phyloP scores from a whole-genome alignment of 1,140 invertebrate species.

The Dendrolimus kikuchii region DNA sequence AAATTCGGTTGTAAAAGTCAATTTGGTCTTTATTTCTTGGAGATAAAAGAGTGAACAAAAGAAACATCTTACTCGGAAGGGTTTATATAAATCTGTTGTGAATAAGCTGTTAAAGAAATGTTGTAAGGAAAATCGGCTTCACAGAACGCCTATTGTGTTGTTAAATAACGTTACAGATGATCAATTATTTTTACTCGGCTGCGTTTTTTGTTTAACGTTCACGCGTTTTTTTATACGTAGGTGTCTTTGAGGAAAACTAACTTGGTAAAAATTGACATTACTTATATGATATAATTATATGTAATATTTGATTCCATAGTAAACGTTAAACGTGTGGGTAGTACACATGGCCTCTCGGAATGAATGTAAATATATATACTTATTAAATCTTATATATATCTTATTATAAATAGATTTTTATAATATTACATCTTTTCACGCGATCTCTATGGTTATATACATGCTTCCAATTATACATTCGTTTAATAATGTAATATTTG shows the following conservation, averaged over 20 bases:
- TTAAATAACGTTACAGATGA: constrained; percentile 10
- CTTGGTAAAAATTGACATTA: no score
- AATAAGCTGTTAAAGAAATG: constrained; percentile 20
- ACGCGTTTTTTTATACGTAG: no score
- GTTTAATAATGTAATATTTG: background rate
- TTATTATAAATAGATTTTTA: no score
- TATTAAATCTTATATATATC: no score
- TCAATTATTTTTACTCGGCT: constrained; percentile 11
- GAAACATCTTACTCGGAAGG: constrained; percentile 19
- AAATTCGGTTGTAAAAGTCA: constrained; percentile 16
- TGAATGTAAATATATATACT: no score
- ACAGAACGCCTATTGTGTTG: constrained; percentile 9
- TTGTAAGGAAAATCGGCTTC: constrained; percentile 12
- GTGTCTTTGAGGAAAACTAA: no score
- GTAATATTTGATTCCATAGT: no score
- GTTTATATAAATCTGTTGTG: constrained; percentile 28
- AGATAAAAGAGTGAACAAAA: constrained; percentile 14
- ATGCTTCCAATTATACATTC: constrained; percentile 11
- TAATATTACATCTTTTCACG: no score
- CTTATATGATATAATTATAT: no score
- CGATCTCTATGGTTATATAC: no score
- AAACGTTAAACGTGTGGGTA: no score
- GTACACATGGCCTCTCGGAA: no score
- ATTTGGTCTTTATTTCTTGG: constrained; percentile 21
- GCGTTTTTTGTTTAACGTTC: constrained; percentile 3